Evolutionary conservation across 2,797 vertebrate species (phyloP).

Genomic region (Acanthornis magna): DNA sequence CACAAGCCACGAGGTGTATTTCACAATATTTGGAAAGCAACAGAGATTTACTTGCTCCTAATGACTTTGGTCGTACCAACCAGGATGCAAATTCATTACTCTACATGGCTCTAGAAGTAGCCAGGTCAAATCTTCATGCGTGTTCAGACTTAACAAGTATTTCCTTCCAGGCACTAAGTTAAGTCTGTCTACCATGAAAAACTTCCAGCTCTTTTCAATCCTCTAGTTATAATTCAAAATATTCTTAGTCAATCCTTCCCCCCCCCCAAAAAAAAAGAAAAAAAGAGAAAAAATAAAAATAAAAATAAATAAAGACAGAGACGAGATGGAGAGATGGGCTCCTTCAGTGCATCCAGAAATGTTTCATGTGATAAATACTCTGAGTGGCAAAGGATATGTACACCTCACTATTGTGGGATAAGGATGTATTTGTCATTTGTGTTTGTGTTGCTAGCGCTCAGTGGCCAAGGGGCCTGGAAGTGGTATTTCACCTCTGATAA

Average conservation of each 20-base stretch:
- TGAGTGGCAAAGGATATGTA: not conserved
- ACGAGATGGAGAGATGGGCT: not conserved
- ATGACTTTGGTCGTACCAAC: not conserved
- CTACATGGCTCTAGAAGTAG: not conserved
- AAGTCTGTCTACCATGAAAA: not conserved
- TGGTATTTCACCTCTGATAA: constrained; percentile 16
- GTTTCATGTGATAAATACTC: not conserved
- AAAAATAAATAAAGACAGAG: not conserved
- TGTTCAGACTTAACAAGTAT: not conserved
- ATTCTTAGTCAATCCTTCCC: fast-evolving
- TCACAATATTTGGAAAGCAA: not conserved
- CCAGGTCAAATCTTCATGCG: not conserved
- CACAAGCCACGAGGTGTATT: not conserved
- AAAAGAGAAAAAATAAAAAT: too few relatives aligned
- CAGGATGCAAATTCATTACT: not conserved
- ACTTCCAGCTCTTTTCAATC: not conserved
- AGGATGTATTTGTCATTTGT: not conserved
- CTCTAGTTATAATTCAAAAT: not conserved
- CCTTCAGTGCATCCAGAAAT: not conserved
- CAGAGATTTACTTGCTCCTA: not conserved
- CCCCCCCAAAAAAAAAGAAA: too few relatives aligned
- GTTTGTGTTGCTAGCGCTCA: not conserved
- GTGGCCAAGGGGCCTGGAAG: not conserved
- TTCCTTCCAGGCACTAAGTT: not conserved
- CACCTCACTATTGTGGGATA: not conserved